Evolutionary conservation across 2,888 invertebrate species (phyloP), one percentile per base, ranked within the genome.

Genomic region (Drosophila mayaguana): DNA sequence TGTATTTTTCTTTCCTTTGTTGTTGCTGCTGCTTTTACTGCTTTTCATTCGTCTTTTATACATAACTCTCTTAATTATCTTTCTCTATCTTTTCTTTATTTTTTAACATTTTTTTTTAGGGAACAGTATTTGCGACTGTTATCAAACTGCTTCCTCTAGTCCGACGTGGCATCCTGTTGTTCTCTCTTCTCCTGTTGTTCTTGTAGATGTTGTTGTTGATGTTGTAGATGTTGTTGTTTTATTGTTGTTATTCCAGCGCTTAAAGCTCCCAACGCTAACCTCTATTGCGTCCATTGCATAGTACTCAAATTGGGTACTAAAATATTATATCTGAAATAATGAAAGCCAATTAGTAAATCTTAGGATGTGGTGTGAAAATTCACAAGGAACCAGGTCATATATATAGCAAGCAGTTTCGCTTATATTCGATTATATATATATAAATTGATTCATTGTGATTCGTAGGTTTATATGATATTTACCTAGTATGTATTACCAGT

Each of bases 271-370:
- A 38, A 56, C 55, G 57, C 59, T 56, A 25, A 56, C 71, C 59
- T 71, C 74, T 69, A 62, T 72, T 75, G 74, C 78, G 73, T 74
- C 72, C 76, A 73, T 84, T 83, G 85, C 59, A 82, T 80, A 77
- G 89, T 86, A 81, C 81, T 80, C 85, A 86, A 84, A 69, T 82
- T 74, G 70, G 87, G 88, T 86, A 91, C 85, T 83, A 85, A 69
- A 76, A 84, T 75, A 85, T 91, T 89, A 88, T 82, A 90, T 83
- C 91, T 90, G 81, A 34, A 91, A 87, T 28, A 28, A 40, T 65
- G 62, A 40, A 61, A 45, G 53, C n/a, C 22, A 2, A 36, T 74
- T 63, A 78, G 18, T 1, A 28, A 48, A 28, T 25, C 9, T 11
- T 5, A 11, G 3, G 8, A 1, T 43, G 2, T 12, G 1, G 5